Base-by-base conservation (phyloP, 2,797 vertebrate genomes). In the Limnodromus scolopaceus region DNA sequence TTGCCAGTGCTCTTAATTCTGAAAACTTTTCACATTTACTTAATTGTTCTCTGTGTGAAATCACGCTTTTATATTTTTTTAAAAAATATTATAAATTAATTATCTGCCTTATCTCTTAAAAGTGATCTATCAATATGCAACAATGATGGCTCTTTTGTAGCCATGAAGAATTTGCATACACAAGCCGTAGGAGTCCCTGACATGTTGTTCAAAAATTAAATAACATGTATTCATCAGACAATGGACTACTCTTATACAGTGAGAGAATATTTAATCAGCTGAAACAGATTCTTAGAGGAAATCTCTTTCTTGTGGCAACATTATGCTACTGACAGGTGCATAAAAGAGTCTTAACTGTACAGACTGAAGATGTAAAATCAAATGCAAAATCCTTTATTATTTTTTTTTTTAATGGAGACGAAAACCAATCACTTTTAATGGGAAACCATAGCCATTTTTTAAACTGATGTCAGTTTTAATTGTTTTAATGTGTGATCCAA, bases 11-110 rank as follows among this genome's bases (percentile, higher is more conserved):
- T 86, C 43, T 92, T 89, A 49, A 76, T 95, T 85, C 85, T 89
- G 84, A 27, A 96, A 86, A 92, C 84, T 96, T 92, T 92, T 70
- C 93, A 91, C 89, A 95, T 92, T 77, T 78, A 65, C 49, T 70
- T 87, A 66, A 72, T 86, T 94, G 66, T 70, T 89, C 16, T 60
- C 43, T 89, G 36, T 38, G 34, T 39, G 77, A 95, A 93, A 77
- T 17, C 5, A 1, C 1, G 2, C 36, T 70, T 87, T 71, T 46
- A 23, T 46, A 46, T 74, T 34, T 74, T 34, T 32, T 11, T 25
- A 28, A 48, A 19, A 54, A n/a, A 61, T 57, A n/a, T 20, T 53
- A 71, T 32, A 55, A 51, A 82, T 34, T 41, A 51, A 84, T 83
- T 87, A 61, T 65, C 71, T 94, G 12, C 34, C 30, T 88, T 49